Evolutionary conservation across 2,888 invertebrate species (phyloP), one percentile per base, ranked within the genome.

Genomic region (Cerastoderma edule): DNA sequence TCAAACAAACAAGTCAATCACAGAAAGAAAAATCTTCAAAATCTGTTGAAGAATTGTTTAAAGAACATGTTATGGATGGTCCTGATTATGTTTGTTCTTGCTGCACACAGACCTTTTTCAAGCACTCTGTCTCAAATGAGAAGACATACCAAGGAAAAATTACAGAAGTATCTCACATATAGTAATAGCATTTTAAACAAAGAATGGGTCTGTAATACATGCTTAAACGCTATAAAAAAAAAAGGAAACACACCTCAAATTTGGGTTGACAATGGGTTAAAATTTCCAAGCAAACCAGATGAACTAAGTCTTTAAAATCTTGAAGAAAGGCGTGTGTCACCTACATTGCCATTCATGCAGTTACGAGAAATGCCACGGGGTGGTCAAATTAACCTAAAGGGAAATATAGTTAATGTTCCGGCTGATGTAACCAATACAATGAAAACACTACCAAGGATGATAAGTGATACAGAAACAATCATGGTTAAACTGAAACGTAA

Each of bases 321-420:
- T 39, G 39, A 39, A 39, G 39, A 39, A 39, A 39, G 39, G 16
- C 16, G 8, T 10, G 39, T 39, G 8, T 8, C 39, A 39, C 39
- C 8, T 39, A 10, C 10, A 39, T 10, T 39, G 39, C 39, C 39
- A 39, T 39, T 39, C 39, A 39, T 39, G 39, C 39, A 39, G 16
- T 39, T 39, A 16, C 39, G 16, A 16, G 39, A 39, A 39, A 39
- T 39, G 39, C 39, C 39, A 10, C 39, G 8, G 8, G 39, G 39
- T 39, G 39, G 39, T 39, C 39, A 39, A 39, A 39, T 39, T 16
- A 39, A 39, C 16, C 8, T 39, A 39, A 69, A 63, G 28, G 82
- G 82, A n/a, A 78, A 78, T 70, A 60, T 75, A 27, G 78, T 81
- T 13, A 81, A 81, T 78, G 77, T 80, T 6, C 80, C 80, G 46